Evolutionary conservation across 2,888 invertebrate species (phyloP), one percentile per base, ranked within the genome.

Genomic region (Lottia gigantea): DNA sequence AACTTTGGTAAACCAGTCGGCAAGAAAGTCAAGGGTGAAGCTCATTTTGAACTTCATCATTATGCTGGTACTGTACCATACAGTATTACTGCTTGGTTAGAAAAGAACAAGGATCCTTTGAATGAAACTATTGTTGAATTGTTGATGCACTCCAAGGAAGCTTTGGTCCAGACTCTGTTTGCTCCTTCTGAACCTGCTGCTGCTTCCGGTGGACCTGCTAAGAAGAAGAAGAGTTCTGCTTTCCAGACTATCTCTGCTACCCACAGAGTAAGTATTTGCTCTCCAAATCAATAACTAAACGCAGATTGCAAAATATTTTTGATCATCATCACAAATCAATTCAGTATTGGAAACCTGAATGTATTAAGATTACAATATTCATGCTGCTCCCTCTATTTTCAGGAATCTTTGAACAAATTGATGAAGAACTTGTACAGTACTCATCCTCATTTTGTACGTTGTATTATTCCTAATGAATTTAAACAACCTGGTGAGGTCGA

Each of bases 81-180:
- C 93, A 98, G 97, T 92, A 96, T 98, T 91, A 93, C 94, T 87
- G 96, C 96, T 87, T 98, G 98, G 98, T 93, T 98, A 90, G 98
- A 99, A 91, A 99, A 98, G 96, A 98, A 98, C 94, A 99, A 98
- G 94, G 98, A 98, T 92, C 98, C 98, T 87, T 92, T 99, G 91
- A 99, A 98, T 93, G 98, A 99, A 93, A 97, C 97, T 76, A 97
- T 98, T 80, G 97, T 98, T 85, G 96, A 96, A 89, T 94, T 96
- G 90, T 96, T 94, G 93, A 97, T 97, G 92, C 96, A 95, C 91
- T 79, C 80, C 64, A 84, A 84, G 75, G 84, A 84, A 67, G 70
- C 74, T 16, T 72, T 84, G 11, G 78, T 84, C 6, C 68, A 80
- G 8, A 25, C 71, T 25, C 73, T 85, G 66, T 84, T 84, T 72